Percentiles rank a stretch among this genome's conserved stretches.
These are phyloP conservation scores for Mohoua ochrocephala DNA, from an alignment of 2,113 vertebrate species.

Conservation along the genomic window DNA sequence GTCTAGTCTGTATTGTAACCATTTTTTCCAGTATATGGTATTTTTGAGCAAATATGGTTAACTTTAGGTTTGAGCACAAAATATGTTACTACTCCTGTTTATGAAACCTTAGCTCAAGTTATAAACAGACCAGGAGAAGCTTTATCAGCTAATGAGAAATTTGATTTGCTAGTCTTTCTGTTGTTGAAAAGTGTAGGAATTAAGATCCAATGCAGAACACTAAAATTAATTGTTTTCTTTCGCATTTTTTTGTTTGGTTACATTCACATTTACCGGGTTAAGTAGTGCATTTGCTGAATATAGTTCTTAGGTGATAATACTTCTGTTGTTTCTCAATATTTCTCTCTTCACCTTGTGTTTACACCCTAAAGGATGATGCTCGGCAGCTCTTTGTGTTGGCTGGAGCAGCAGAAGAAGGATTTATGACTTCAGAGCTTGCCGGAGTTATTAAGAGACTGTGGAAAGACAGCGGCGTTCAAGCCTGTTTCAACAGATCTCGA, in stretches of 20 bases:
- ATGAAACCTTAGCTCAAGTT: not conserved
- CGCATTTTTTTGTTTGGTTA: not conserved
- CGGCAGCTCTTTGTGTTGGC: slow-evolving; percentile 95
- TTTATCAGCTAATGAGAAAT: not conserved
- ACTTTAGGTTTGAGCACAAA: not conserved
- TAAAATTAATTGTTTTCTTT: not conserved
- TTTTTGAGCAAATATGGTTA: not conserved
- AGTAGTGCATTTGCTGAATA: not conserved
- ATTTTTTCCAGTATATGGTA: not conserved
- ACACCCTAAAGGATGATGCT: slow-evolving; percentile 86
- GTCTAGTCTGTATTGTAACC: not conserved
- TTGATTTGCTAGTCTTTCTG: not conserved
- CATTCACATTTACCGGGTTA: not conserved
- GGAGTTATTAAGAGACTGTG: slow-evolving; percentile 96
- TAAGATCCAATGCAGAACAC: not conserved
- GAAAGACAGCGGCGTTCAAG: slow-evolving; percentile 93
- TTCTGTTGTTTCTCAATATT: not conserved
- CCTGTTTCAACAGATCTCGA: slow-evolving; percentile 94
- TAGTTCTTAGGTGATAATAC: not conserved
- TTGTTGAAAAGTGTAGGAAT: not conserved
- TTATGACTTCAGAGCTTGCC: slow-evolving; percentile 95
- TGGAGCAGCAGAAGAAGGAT: slow-evolving; percentile 94
- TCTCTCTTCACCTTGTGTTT: not conserved
- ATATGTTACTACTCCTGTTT: not conserved
- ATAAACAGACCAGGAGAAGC: not conserved